Conservation (phyloP, 2,888 invertebrate species). For the Rhagonycha fulva region DNA sequence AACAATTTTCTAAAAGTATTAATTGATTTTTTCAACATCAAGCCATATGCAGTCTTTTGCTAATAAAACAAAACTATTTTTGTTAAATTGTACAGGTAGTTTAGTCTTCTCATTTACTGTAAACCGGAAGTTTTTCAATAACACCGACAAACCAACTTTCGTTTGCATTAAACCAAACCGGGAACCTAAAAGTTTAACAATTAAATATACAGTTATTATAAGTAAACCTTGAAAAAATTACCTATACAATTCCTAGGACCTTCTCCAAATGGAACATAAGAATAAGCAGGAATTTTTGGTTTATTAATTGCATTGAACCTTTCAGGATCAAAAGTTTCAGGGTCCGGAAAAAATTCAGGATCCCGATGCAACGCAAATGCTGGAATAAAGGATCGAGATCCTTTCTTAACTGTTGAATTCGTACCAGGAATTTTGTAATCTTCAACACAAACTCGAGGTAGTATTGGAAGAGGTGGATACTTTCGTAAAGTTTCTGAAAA, state of each 20-base stretch:
- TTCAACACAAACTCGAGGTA: conserved; percentile 37
- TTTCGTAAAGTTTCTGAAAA: conserved; percentile 42
- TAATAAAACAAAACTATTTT: not conserved
- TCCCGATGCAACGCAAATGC: conserved; percentile 43
- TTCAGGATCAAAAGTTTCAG: conserved; percentile 65
- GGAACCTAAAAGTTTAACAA: not conserved
- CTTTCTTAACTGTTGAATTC: conserved; percentile 36
- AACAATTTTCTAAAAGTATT: too few species aligned
- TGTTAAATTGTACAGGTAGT: not conserved
- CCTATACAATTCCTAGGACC: not conserved
- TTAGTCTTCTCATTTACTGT: not conserved
- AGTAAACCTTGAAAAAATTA: not conserved
- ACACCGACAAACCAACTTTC: not conserved
- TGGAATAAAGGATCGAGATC: conserved; percentile 34
- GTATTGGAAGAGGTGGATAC: conserved; percentile 42
- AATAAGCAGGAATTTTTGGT: not conserved
- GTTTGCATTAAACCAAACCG: not conserved
- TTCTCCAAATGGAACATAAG: not conserved
- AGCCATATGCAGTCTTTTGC: not conserved
- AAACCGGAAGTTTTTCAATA: not conserved
- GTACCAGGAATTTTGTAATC: conserved; percentile 41
- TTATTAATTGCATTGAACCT: conserved; percentile 53
- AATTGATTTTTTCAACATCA: not conserved
- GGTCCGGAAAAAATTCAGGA: conserved; percentile 48
- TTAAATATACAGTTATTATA: too few species aligned